Evolutionary conservation across 2,888 invertebrate genomes (phyloP), one percentile per base, ranked within the genome.

Genomic region (Cantharis flavilabris): DNA sequence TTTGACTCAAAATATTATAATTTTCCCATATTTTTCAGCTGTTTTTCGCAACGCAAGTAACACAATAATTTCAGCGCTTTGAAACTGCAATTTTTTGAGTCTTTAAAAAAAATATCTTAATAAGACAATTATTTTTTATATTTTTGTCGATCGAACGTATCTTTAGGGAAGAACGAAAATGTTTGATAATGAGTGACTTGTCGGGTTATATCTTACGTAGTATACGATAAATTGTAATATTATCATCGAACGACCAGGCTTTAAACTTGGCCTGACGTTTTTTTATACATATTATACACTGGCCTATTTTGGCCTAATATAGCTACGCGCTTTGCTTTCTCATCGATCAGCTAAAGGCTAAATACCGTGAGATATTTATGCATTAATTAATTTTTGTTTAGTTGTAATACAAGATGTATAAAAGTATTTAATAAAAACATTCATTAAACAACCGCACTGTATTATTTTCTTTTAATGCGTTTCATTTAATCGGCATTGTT

Each of bases 231-330:
- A 78, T 69, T 72, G 73, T 76, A 74, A 78, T 78, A 64, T 64
- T 23, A 74, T 79, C 74, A 71, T 86, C 87, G 87, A 88, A 87
- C 87, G 87, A 88, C 86, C 86, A 83, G 87, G 86, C 84, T 23
- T 65, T 65, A 65, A 23, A 49, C 49, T 20, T 84, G 80, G 83
- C 76, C 79, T 79, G 79, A 79, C 65, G 79, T 76, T 72, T 85
- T 88, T 88, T 87, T 88, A 86, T 88, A 88, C 84, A 86, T 88
- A 88, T 87, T 85, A 65, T 87, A 87, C 87, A 88, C 79, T 76
- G 83, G 82, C 83, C 83, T 80, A 78, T 83, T 80, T 78, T 81
- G 82, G 83, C 81, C 83, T 81, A 81, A 78, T 72, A 75, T 80
- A 73, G 80, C 81, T 80, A 78, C 75, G 82, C 82, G 82, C 82